Percentiles rank a stretch among this genome's conserved stretches.
phyloP scores from a whole-genome alignment of 2,888 invertebrate species.

The Xylota segnis region DNA sequence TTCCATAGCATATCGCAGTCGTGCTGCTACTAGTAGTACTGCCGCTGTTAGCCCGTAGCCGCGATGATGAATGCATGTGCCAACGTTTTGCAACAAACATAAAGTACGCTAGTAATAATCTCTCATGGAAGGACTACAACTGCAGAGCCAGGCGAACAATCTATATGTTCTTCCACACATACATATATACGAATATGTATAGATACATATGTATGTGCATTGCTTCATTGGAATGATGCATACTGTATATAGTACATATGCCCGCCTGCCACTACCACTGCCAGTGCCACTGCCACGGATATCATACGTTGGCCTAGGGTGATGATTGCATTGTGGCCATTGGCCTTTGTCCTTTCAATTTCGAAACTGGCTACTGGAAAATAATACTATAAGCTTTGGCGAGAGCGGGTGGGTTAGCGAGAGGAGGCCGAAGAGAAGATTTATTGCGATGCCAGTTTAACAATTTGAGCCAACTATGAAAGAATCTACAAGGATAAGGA shows the following conservation, averaged over 20 bases:
- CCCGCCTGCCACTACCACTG: conserved; percentile 21
- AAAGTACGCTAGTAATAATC: conserved; percentile 75
- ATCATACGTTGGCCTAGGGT: conserved; percentile 66
- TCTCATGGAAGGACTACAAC: conserved; percentile 55
- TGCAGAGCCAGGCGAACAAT: conserved; percentile 22
- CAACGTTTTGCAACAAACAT: conserved; percentile 74
- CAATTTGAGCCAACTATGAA: conserved; percentile 54
- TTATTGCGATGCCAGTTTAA: conserved; percentile 59
- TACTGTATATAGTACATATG: not conserved
- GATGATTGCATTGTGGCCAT: conserved; percentile 74
- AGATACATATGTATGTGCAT: conserved; percentile 2
- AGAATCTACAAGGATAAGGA: conserved; percentile 63
- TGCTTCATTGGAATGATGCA: conserved; percentile 22
- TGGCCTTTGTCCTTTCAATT: conserved; percentile 73
- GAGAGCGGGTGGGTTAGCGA: conserved; percentile 2
- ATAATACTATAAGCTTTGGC: conserved; percentile 66
- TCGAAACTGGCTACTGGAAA: conserved; percentile 68
- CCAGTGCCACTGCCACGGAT: conserved; percentile 51
- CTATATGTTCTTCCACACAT: too few species aligned
- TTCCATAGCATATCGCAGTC: conserved; percentile 33
- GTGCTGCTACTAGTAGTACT: conserved; percentile 24
- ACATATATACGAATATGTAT: not conserved
- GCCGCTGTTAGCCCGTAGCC: conserved; percentile 39
- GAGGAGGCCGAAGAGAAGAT: conserved; percentile 54
- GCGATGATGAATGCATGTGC: conserved; percentile 73